Conservation (phyloP, 1,140 invertebrate species). For the Tetraneura akinire region DNA sequence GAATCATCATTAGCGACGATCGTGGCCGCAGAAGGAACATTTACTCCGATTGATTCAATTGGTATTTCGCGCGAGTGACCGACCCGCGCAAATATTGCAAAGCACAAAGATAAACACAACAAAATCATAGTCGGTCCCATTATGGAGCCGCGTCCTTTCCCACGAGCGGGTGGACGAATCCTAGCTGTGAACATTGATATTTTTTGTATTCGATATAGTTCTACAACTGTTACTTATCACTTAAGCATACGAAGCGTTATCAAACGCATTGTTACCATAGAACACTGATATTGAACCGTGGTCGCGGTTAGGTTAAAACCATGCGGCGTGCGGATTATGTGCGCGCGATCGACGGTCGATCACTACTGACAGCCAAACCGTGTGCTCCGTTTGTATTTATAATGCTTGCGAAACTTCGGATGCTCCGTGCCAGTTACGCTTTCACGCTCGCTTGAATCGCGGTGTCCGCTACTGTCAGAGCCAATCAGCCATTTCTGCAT, state of each 20-base stretch:
- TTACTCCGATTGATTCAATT: too few species aligned
- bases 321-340: not conserved
- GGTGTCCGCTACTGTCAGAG: slow-evolving; percentile 10
- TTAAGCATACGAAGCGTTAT: too few species aligned
- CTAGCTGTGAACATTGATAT: not conserved
- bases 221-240: too few species aligned
- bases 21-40: not conserved
- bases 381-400: slow-evolving; percentile 20
- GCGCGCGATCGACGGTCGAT: slow-evolving; percentile 28
- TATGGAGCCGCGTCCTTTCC: not conserved
- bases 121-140: slow-evolving; percentile 14
- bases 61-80: slow-evolving; percentile 13
- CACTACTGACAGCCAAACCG: slow-evolving; percentile 24
- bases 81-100: slow-evolving; percentile 15
- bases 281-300: too few species aligned
- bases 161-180: not conserved
- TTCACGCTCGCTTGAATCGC: slow-evolving; percentile 34
- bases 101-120: slow-evolving; percentile 6
- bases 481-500: slow-evolving; percentile 38
- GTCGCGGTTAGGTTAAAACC: not conserved
- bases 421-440: slow-evolving; percentile 40
- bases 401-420: slow-evolving; percentile 45
- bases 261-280: too few species aligned
- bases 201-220: not conserved
- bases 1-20: not conserved